Evolutionary conservation across 2,113 vertebrate genomes (phyloP).

Genomic region (Salvator merianae): DNA sequence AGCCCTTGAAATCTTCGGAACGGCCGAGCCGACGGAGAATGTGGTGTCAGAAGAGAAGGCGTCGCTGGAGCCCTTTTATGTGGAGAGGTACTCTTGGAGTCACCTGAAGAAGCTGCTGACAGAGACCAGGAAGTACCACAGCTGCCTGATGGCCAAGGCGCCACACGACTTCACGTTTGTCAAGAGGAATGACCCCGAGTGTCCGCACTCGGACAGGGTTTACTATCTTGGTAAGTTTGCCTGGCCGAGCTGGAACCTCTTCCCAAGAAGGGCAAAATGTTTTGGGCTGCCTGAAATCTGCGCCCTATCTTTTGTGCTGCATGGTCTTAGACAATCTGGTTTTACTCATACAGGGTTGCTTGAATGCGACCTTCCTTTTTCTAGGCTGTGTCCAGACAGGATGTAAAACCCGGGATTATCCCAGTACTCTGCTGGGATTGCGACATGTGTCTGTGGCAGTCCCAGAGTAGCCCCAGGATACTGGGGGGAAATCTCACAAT

Average conservation of each 20-base stretch:
- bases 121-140: conserved; percentile 82
- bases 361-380: no score
- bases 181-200: conserved; percentile 80
- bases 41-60: conserved; percentile 66
- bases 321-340: no score
- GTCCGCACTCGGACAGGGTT: conserved; percentile 79
- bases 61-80: conserved; percentile 78
- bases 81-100: conserved; percentile 83
- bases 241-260: accelerated
- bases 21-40: conserved; percentile 65
- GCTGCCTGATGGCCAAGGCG: conserved; percentile 83
- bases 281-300: not conserved
- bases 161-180: conserved; percentile 84
- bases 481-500: no score
- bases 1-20: conserved; percentile 81
- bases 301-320: not conserved
- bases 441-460: no score
- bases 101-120: conserved; percentile 82
- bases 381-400: no score
- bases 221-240: conserved; percentile 82
- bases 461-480: no score
- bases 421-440: no score
- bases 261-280: not conserved
- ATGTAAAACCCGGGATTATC: no score
- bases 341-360: no score